These are phyloP conservation scores for Geococcyx californianus DNA, from an alignment of 2,113 vertebrate species.

Conservation along the genomic window DNA sequence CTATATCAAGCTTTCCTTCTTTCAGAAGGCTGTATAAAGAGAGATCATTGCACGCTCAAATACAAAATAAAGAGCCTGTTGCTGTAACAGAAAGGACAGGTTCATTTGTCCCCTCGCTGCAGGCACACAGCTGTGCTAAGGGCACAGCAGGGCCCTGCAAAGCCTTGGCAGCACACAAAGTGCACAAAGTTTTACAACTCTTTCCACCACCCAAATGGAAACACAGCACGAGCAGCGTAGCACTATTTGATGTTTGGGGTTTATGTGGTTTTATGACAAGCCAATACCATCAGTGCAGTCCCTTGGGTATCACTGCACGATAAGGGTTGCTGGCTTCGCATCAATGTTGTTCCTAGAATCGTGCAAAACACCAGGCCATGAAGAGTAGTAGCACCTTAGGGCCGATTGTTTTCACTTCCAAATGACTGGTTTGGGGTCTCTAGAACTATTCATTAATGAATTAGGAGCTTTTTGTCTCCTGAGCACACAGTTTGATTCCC, in stretches of 20 bases:
- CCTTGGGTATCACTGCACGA: too few species aligned
- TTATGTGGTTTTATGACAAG: not conserved
- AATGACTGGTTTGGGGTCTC: not conserved
- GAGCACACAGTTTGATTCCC: not conserved
- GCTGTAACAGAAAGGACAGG: not conserved
- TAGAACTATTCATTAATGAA: not conserved
- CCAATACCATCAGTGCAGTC: not conserved
- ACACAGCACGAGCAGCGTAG: not conserved
- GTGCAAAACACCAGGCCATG: not conserved
- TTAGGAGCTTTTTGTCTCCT: not conserved
- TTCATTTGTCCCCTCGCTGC: not conserved
- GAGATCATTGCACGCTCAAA: not conserved
- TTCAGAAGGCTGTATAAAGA: not conserved
- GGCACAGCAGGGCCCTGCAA: not conserved
- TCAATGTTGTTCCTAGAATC: not conserved
- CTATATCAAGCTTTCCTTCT: not conserved
- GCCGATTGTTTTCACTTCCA: not conserved
- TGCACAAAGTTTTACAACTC: accelerated
- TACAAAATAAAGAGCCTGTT: not conserved
- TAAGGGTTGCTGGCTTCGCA: too few species aligned
- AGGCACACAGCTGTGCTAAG: accelerated
- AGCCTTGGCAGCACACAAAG: not conserved
- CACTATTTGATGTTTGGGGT: not conserved
- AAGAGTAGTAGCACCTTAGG: not conserved
- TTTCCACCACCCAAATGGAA: not conserved